phyloP scores from a whole-genome alignment of 2,888 invertebrate genomes.

The Philereme transversata region DNA sequence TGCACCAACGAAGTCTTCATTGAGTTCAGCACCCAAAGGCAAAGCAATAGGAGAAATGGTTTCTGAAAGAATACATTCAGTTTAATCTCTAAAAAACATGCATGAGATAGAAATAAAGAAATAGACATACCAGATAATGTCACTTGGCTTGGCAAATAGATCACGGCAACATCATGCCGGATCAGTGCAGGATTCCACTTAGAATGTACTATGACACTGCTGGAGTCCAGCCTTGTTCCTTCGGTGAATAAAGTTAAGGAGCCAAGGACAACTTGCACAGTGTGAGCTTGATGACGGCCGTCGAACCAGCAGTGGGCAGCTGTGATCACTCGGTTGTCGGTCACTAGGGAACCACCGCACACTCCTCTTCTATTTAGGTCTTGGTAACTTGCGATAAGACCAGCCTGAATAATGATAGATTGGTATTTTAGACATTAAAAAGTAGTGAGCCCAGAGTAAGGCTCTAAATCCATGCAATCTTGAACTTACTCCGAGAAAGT shows the following conservation, averaged over 20 bases:
- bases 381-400: constrained; percentile 28
- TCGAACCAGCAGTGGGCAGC: constrained; percentile 56
- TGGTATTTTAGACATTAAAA: too few species aligned
- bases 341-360: constrained; percentile 54
- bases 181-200: constrained; percentile 44
- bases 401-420: constrained; percentile 39
- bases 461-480: too few species aligned
- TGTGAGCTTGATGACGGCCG: constrained; percentile 46
- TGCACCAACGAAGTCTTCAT: constrained; percentile 42
- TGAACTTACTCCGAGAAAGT: too few species aligned
- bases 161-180: constrained; percentile 52
- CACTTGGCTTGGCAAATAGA: constrained; percentile 36
- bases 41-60: constrained; percentile 43
- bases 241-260: constrained; percentile 48
- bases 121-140: constrained; percentile 35
- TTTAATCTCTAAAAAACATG: constrained; percentile 1
- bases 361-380: constrained; percentile 30
- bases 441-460: too few species aligned
- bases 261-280: constrained; percentile 51
- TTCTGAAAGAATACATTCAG: constrained; percentile 28
- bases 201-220: constrained; percentile 44
- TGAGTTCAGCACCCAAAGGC: constrained; percentile 42
- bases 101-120: neutral
- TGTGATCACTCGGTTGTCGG: constrained; percentile 36
- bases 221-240: constrained; percentile 45